A percentile compares a stretch with the other conserved stretches of the same genome.
Conservation (phyloP, 2,888 invertebrate species). For the Chloroclystis v-ata region DNA sequence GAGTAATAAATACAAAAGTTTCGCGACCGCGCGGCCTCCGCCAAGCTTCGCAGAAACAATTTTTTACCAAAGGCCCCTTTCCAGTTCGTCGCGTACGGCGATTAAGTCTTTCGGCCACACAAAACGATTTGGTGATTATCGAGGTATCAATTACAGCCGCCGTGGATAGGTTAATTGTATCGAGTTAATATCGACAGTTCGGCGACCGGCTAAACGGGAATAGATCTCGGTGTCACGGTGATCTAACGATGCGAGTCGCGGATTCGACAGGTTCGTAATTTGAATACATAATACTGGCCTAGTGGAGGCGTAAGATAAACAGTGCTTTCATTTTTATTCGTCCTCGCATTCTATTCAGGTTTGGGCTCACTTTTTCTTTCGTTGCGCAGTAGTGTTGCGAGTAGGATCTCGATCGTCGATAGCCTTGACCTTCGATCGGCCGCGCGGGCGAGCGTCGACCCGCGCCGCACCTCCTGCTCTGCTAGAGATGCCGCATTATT, state of each 20-base stretch:
- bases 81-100: slow-evolving; percentile 44
- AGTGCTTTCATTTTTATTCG: slow-evolving; percentile 76
- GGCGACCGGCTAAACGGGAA: slow-evolving; percentile 53
- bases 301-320: slow-evolving; percentile 41
- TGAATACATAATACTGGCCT: slow-evolving; percentile 33
- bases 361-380: slow-evolving; percentile 77
- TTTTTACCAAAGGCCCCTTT: slow-evolving; percentile 46
- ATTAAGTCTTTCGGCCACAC: slow-evolving; percentile 41
- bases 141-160: slow-evolving; percentile 34
- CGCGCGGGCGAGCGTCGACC: slow-evolving; percentile 70
- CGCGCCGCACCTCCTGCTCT: slow-evolving; percentile 40
- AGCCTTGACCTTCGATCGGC: slow-evolving; percentile 76
- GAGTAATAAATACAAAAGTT: slow-evolving; percentile 39
- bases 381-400: slow-evolving; percentile 44
- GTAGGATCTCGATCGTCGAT: slow-evolving; percentile 54
- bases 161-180: slow-evolving; percentile 41
- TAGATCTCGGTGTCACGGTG: slow-evolving; percentile 17
- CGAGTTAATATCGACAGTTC: slow-evolving; percentile 38
- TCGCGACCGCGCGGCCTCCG: slow-evolving; percentile 26
- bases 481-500: slow-evolving; percentile 40
- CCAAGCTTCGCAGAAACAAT: slow-evolving; percentile 47
- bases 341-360: slow-evolving; percentile 74
- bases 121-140: slow-evolving; percentile 39
- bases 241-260: slow-evolving; percentile 24
- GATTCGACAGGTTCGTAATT: slow-evolving; percentile 24